Conservation (phyloP, 2,888 invertebrate genomes). For the Microplitis deprimator region DNA sequence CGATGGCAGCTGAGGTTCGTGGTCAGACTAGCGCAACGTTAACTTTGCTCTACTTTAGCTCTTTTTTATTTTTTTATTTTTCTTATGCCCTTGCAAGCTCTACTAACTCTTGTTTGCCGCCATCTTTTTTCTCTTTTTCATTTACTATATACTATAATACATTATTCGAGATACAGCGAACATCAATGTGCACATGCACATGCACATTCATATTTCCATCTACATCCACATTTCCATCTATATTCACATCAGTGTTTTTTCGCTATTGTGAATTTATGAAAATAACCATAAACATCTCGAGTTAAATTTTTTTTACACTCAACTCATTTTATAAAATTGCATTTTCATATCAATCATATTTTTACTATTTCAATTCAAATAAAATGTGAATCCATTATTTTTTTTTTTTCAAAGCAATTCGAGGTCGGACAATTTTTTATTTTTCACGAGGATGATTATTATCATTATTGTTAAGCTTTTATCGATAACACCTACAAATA, state of each 20-base stretch:
- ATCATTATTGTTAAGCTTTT: not conserved
- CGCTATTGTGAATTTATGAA: not conserved
- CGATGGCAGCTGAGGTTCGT: slow-evolving; percentile 37
- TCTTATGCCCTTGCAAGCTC: slow-evolving; percentile 1
- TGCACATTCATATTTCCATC: not conserved
- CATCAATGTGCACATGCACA: not conserved
- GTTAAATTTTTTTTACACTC: not conserved
- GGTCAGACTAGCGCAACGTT: slow-evolving; percentile 45
- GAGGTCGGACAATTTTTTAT: no score
- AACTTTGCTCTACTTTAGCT: slow-evolving; percentile 56
- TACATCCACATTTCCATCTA: not conserved
- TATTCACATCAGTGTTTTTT: not conserved
- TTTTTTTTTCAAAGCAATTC: no score
- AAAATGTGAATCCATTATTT: no score
- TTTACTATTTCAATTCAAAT: not conserved
- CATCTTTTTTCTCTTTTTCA: slow-evolving; percentile 24
- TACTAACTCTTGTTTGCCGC: slow-evolving; percentile 35
- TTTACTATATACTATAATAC: not conserved
- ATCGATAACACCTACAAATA: not conserved
- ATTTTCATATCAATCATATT: not conserved
- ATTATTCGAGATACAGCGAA: not conserved
- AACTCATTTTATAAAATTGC: not conserved
- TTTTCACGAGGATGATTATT: no score
- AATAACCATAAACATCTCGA: not conserved
- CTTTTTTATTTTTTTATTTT: slow-evolving; percentile 37